These are phyloP conservation scores for Cynopterus brachyotis DNA, from an alignment of 2,113 vertebrate species.

Conservation along the genomic window DNA sequence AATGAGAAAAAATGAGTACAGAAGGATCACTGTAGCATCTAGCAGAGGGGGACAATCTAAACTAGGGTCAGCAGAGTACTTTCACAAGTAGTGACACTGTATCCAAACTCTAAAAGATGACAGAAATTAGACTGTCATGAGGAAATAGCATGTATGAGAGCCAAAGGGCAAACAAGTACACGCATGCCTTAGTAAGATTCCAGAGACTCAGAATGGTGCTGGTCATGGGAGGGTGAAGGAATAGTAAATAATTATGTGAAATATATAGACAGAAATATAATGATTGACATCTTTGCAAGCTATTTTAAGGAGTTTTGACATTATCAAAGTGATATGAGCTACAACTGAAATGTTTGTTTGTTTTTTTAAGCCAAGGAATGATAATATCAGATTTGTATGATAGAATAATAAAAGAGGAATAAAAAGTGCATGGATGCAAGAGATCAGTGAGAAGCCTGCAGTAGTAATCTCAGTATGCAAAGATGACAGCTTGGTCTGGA, in stretches of 20 bases:
- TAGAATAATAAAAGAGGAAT: background rate
- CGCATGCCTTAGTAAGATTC: background rate
- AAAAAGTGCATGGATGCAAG: background rate
- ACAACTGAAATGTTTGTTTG: background rate
- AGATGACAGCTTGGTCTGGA: background rate
- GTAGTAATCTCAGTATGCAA: background rate
- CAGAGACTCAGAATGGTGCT: background rate
- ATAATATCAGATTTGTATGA: background rate
- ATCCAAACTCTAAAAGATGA: background rate
- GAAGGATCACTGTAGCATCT: background rate
- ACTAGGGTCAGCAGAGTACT: background rate
- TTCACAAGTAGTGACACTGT: background rate
- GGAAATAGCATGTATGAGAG: background rate
- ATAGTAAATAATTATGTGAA: background rate
- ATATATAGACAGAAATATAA: rapidly evolving
- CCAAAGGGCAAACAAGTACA: background rate
- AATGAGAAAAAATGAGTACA: background rate
- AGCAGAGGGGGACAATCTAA: background rate
- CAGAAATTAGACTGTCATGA: background rate
- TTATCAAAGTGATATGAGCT: background rate
- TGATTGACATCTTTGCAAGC: background rate
- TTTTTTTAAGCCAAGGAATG: background rate
- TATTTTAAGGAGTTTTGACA: background rate
- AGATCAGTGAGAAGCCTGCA: background rate
- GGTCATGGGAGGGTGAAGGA: background rate